Evolutionary conservation across 2,113 vertebrate species (phyloP).

Genomic region (Elaphurus davidianus): DNA sequence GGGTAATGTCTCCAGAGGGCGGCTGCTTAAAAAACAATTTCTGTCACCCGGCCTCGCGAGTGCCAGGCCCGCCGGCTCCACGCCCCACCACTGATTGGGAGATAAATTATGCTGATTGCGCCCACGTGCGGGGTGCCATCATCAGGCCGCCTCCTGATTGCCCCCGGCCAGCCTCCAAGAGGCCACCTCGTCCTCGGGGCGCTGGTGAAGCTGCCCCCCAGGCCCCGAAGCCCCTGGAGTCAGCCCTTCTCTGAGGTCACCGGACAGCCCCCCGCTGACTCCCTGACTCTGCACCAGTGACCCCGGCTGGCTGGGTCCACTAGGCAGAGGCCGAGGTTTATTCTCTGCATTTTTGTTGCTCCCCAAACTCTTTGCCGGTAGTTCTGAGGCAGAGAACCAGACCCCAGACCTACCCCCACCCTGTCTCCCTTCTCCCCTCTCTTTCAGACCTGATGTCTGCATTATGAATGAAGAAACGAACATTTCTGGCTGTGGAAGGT

Average conservation of each 20-base stretch:
- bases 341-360: accelerated
- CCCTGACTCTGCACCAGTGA: background rate
- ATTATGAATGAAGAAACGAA: accelerated
- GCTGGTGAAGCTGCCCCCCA: background rate
- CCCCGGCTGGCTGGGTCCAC: accelerated
- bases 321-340: accelerated
- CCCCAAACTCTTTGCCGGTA: accelerated
- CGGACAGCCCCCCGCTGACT: accelerated
- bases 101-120: constrained; percentile 67
- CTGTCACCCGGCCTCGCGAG: constrained; percentile 19
- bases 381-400: background rate
- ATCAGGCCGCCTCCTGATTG: constrained; percentile 43
- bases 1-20: constrained; percentile 49
- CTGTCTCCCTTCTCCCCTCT: too few species aligned
- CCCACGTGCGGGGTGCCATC: constrained; percentile 21
- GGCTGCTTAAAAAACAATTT: constrained; percentile 51
- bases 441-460: background rate
- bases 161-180: background rate
- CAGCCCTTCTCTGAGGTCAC: background rate
- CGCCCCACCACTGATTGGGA: constrained; percentile 38
- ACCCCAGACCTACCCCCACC: accelerated
- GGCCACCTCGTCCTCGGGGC: background rate
- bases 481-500: accelerated
- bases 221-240: accelerated
- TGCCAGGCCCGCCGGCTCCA: background rate